Conservation (phyloP, 64 coral and sea anemone species). For the Montipora cactus region DNA sequence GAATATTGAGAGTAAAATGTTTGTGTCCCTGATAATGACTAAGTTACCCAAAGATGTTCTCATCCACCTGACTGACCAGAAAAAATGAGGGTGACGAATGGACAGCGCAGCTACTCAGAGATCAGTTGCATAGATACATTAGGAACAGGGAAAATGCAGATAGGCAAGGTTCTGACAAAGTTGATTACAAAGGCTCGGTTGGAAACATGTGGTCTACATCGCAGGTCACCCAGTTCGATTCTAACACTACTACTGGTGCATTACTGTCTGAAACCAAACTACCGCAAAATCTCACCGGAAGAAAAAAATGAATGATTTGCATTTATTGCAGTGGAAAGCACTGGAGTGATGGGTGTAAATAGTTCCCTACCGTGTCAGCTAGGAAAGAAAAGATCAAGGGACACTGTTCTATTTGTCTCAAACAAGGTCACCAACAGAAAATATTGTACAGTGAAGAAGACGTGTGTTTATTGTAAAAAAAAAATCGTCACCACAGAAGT, state of each 20-base stretch:
- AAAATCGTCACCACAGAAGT: conserved; percentile 35
- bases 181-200: not conserved
- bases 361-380: not conserved
- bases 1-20: not conserved
- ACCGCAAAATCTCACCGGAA: not conserved
- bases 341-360: not conserved
- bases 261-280: not conserved
- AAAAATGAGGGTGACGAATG: not conserved
- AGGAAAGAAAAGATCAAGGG: conserved; percentile 28
- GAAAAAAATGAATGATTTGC: not conserved
- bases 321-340: not conserved
- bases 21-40: conserved; percentile 11
- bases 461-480: conserved; percentile 14
- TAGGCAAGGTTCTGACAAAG: not conserved
- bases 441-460: not conserved
- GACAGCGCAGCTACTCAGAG: not conserved
- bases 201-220: not conserved
- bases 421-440: not conserved
- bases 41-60: conserved; percentile 58
- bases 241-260: conserved; percentile 16
- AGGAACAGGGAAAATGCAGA: not conserved
- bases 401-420: not conserved
- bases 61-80: conserved; percentile 31
- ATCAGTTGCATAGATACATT: conserved; percentile 26
- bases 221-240: not conserved